phyloP scores from a whole-genome alignment of 2,113 vertebrate species.

The Tiliqua scincoides region DNA sequence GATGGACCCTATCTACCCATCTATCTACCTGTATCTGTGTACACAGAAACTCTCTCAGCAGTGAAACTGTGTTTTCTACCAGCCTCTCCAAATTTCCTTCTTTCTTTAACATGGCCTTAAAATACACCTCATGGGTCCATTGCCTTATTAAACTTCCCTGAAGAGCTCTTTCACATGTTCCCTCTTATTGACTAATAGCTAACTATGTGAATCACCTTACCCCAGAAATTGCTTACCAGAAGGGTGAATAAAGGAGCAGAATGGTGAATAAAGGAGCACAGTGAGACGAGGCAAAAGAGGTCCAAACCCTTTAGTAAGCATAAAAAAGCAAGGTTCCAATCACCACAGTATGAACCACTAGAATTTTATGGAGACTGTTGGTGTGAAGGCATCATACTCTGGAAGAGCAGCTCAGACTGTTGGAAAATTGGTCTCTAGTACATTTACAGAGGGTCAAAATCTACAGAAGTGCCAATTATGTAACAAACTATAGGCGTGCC shows the following conservation, averaged over 20 bases:
- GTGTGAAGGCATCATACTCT: not conserved
- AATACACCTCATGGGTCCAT: not conserved
- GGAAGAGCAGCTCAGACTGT: not conserved
- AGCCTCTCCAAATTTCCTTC: not conserved
- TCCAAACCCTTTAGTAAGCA: not conserved
- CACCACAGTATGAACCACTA: not conserved
- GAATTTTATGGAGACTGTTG: not conserved
- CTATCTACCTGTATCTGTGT: not conserved
- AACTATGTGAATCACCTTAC: not conserved
- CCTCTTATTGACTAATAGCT: not conserved
- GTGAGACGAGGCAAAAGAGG: not conserved
- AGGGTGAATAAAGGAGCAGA: not conserved
- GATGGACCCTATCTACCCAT: too few species aligned
- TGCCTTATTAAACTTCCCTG: not conserved
- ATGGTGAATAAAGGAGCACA: not conserved
- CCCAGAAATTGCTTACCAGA: not conserved
- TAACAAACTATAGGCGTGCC: not conserved
- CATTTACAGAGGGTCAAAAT: accelerated
- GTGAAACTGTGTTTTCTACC: not conserved
- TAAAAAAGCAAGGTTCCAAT: not conserved
- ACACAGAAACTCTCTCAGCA: not conserved
- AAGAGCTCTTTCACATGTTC: not conserved
- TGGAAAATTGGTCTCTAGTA: not conserved
- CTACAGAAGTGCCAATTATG: not conserved
- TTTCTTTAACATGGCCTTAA: not conserved